These are phyloP conservation scores for Andrena hattorfiana DNA, from an alignment of 2,888 invertebrate genomes.

Conservation along the genomic window DNA sequence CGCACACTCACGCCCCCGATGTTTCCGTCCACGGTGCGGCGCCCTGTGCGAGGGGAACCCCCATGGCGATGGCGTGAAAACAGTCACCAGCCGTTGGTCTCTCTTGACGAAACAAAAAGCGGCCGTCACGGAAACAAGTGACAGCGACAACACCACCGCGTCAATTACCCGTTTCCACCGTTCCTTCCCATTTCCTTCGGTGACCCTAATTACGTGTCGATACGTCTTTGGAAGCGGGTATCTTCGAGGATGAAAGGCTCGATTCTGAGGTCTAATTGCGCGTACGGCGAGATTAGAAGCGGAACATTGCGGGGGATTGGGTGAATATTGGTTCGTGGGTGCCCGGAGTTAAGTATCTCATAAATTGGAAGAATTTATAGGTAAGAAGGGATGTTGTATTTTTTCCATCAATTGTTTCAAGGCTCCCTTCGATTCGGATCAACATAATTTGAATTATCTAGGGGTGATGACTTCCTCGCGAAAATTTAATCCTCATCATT, in stretches of 20 bases:
- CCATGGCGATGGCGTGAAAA: conserved; percentile 81
- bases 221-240: conserved; percentile 16
- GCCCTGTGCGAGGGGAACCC: conserved; percentile 71
- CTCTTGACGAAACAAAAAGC: conserved; percentile 73
- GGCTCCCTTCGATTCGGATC: too few species aligned
- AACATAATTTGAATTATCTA: too few species aligned
- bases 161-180: conserved; percentile 78
- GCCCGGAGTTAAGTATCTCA: too few species aligned
- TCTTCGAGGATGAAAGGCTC: conserved; percentile 6
- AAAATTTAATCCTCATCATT: too few species aligned
- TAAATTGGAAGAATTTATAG: too few species aligned
- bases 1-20: conserved; percentile 42
- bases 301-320: background rate
- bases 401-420: too few species aligned
- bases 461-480: too few species aligned
- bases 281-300: background rate
- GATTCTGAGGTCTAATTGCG: background rate
- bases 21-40: conserved; percentile 56
- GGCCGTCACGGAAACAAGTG: conserved; percentile 79
- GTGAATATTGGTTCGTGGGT: background rate
- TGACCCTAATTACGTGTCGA: conserved; percentile 69
- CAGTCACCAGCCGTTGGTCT: conserved; percentile 68
- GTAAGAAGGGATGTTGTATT: too few species aligned
- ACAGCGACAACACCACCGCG: conserved; percentile 78
- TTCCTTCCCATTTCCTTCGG: conserved; percentile 50